Percentiles rank a stretch among this genome's conserved stretches.
These are phyloP conservation scores for Antigone vipio DNA, from an alignment of 2,113 vertebrate genomes.

Conservation along the genomic window DNA sequence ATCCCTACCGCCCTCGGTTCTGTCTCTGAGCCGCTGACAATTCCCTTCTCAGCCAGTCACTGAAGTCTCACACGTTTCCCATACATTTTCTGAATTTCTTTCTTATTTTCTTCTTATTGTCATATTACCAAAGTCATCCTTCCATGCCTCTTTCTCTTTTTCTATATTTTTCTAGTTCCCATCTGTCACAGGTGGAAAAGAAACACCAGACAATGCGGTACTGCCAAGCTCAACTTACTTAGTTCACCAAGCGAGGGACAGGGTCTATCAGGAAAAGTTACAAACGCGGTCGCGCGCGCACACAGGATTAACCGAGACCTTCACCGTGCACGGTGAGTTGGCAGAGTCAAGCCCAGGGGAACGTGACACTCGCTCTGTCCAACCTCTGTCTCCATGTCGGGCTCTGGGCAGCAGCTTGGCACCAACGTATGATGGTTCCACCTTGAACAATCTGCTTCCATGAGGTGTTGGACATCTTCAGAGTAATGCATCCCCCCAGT, in stretches of 20 bases:
- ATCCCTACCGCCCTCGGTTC: background rate
- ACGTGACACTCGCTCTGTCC: fast-evolving
- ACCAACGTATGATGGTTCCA: background rate
- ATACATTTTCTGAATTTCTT: background rate
- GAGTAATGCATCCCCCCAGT: background rate
- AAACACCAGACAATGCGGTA: background rate
- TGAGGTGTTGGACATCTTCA: background rate
- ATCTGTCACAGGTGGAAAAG: background rate
- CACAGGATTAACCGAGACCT: background rate
- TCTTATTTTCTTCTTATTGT: background rate
- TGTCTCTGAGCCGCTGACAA: fast-evolving
- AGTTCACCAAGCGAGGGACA: background rate
- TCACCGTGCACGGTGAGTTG: background rate
- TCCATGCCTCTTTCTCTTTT: background rate
- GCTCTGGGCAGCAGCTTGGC: background rate
- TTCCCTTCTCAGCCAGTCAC: background rate
- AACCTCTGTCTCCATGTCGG: background rate
- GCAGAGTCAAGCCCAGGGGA: background rate
- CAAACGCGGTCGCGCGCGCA: fast-evolving
- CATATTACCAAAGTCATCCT: background rate
- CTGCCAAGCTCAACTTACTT: background rate
- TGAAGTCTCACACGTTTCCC: background rate
- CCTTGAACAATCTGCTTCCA: background rate
- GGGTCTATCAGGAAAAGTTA: background rate
- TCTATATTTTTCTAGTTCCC: background rate